Percentiles rank a stretch among this genome's conserved stretches.
phyloP scores from a whole-genome alignment of 1,140 invertebrate genomes.

The Philotrypesis tridentata region DNA sequence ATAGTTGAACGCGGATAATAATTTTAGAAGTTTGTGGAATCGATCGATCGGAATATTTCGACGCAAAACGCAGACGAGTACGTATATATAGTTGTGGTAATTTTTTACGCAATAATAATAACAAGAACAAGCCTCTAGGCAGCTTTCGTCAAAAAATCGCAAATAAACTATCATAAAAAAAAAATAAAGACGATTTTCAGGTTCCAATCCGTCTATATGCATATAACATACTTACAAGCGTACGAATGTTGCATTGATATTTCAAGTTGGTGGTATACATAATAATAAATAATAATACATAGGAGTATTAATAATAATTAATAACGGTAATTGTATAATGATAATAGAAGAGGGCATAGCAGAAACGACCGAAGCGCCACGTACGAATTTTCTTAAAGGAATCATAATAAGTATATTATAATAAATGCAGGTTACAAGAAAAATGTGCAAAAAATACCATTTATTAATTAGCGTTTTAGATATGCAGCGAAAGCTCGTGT shows the following conservation, averaged over 20 bases:
- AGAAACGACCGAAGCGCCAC: conserved; percentile 29
- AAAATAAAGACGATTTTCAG: conserved; percentile 26
- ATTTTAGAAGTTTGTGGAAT: background rate
- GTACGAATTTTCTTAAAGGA: conserved; percentile 16
- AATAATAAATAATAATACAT: background rate
- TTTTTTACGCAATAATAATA: conserved; percentile 47
- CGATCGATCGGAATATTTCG: background rate
- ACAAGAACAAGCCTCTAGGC: conserved; percentile 14
- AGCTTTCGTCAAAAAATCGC: conserved; percentile 26
- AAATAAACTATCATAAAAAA: conserved; percentile 19
- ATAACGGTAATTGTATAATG: background rate
- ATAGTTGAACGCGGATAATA: background rate
- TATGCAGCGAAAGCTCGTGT: conserved; percentile 26
- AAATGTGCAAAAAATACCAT: conserved; percentile 32
- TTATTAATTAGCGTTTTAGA: conserved; percentile 16
- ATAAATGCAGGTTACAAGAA: conserved; percentile 23
- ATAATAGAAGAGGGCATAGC: conserved; percentile 37
- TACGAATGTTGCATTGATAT: conserved; percentile 11
- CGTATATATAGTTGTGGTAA: conserved; percentile 22
- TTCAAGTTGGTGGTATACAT: conserved; percentile 9
- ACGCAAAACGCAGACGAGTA: background rate
- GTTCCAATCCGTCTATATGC: conserved; percentile 35
- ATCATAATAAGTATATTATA: conserved; percentile 6
- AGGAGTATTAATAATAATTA: background rate
- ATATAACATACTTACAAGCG: background rate